These are phyloP conservation scores for Podotricha telesiphe DNA, from an alignment of 2,888 invertebrate genomes.

Conservation along the genomic window DNA sequence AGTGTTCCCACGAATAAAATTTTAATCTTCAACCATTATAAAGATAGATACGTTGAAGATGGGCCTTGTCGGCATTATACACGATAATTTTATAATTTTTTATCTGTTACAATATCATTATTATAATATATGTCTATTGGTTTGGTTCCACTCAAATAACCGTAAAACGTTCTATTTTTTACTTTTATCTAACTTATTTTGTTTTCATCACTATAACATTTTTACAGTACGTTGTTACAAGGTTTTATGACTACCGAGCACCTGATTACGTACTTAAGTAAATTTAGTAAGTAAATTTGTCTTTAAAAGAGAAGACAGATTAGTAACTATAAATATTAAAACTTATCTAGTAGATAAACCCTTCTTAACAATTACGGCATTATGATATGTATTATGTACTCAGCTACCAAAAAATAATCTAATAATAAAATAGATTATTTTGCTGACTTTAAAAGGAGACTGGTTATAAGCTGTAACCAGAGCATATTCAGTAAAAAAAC, in stretches of 20 bases:
- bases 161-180: not conserved
- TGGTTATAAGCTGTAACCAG: too few species aligned
- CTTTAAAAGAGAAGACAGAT: conserved; percentile 49
- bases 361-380: conserved; percentile 19
- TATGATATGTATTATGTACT: conserved; percentile 7
- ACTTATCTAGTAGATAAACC: conserved; percentile 30
- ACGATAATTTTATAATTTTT: too few species aligned
- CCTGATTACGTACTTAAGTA: conserved; percentile 17
- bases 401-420: not conserved
- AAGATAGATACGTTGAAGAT: too few species aligned
- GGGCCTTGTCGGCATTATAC: too few species aligned
- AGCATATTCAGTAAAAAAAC: too few species aligned
- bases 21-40: not conserved
- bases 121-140: not conserved
- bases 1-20: not conserved
- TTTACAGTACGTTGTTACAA: conserved; percentile 18
- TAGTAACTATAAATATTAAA: conserved; percentile 42
- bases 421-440: not conserved
- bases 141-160: not conserved
- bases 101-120: too few species aligned
- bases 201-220: not conserved
- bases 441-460: not conserved
- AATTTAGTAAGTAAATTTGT: conserved; percentile 43
- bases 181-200: not conserved
- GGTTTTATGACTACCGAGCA: conserved; percentile 12